A percentile compares a stretch with the other conserved stretches of the same genome.
Evolutionary conservation across 2,113 vertebrate species (phyloP).

Genomic region (Ameiurus melas): DNA sequence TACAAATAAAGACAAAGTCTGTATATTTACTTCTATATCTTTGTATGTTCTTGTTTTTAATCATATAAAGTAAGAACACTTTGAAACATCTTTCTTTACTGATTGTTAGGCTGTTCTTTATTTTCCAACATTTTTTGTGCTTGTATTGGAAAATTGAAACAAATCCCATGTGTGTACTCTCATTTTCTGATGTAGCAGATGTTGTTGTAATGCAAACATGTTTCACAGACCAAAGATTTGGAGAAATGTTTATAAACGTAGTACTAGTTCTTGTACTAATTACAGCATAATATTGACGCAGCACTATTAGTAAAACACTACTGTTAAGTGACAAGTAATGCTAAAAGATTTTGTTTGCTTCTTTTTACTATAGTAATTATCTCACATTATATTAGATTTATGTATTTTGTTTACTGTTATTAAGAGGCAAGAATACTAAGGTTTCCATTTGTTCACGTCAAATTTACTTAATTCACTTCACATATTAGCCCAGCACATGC

Average conservation of each 20-base stretch:
- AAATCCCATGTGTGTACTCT: constrained; percentile 86
- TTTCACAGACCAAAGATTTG: constrained; percentile 89
- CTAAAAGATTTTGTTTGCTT: not conserved
- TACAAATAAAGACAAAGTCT: not conserved
- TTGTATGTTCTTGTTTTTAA: not conserved
- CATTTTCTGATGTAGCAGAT: constrained; percentile 98
- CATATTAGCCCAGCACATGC: not conserved
- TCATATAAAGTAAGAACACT: not conserved
- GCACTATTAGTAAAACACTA: too few relatives aligned
- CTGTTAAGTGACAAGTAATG: not conserved
- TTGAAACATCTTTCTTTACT: not conserved
- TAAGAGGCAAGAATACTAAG: not conserved
- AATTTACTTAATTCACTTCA: not conserved
- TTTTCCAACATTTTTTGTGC: not conserved
- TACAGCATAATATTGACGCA: not conserved
- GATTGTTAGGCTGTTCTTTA: not conserved
- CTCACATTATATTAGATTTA: not conserved
- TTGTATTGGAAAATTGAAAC: constrained; percentile 27
- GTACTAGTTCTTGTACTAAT: not conserved
- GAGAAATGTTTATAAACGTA: not conserved
- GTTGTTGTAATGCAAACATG: constrained; percentile 85
- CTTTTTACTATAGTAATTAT: not conserved
- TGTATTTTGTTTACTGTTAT: not conserved
- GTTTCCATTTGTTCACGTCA: not conserved
- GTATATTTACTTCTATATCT: not conserved